phyloP scores from a whole-genome alignment of 2,797 vertebrate genomes.

The Sylvia borin region DNA sequence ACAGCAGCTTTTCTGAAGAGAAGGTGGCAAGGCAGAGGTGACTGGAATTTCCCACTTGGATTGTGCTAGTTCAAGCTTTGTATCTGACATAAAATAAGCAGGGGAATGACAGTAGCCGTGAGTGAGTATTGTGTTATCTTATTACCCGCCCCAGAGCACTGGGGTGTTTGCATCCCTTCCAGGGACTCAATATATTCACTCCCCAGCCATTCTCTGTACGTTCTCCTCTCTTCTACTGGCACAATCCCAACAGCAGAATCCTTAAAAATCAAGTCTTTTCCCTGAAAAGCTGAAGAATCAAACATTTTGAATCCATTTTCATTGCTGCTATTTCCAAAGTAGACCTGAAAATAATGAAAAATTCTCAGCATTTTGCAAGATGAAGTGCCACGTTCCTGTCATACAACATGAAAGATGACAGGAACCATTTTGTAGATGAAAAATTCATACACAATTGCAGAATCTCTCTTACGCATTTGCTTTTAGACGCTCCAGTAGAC shows the following conservation, averaged over 20 bases:
- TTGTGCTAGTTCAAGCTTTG: not conserved
- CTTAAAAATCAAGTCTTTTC: conserved; percentile 91
- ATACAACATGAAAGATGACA: not conserved
- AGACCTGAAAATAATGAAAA: conserved; percentile 73
- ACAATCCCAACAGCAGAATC: conserved; percentile 85
- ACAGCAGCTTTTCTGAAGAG: conserved; percentile 7
- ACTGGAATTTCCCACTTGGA: not conserved
- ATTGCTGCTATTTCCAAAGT: conserved; percentile 79
- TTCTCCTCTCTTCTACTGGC: conserved; percentile 82
- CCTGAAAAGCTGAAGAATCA: conserved; percentile 82
- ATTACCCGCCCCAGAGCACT: conserved; percentile 69
- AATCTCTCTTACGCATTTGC: not conserved
- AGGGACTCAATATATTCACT: conserved; percentile 84
- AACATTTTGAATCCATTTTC: conserved; percentile 89
- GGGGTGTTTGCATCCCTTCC: conserved; percentile 78
- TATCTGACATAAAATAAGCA: not conserved
- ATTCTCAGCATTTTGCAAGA: not conserved
- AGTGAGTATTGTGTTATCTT: not conserved
- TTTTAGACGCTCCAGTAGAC: not conserved
- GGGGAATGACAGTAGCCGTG: not conserved
- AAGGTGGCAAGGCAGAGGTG: not conserved
- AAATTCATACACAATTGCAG: not conserved
- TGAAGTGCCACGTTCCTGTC: not conserved
- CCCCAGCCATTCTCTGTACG: conserved; percentile 88
- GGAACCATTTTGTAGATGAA: not conserved